These are phyloP conservation scores for Callaeas wilsoni DNA, from an alignment of 2,113 vertebrate species.

Conservation along the genomic window DNA sequence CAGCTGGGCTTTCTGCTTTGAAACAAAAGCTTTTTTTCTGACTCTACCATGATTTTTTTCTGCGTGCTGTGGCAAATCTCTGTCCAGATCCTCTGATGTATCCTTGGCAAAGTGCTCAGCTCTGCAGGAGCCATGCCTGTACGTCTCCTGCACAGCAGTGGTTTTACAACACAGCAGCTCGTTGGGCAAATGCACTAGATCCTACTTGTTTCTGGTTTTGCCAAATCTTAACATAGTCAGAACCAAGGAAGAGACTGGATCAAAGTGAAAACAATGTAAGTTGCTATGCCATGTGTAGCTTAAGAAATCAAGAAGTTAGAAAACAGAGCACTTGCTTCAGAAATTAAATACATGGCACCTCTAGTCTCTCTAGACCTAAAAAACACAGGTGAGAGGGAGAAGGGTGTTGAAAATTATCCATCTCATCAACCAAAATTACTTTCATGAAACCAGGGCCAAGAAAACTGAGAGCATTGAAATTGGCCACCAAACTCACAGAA, in stretches of 20 bases:
- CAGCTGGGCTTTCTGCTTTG: background rate
- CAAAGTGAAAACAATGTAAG: background rate
- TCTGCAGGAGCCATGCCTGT: background rate
- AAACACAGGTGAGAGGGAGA: background rate
- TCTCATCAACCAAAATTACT: background rate
- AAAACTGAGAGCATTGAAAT: background rate
- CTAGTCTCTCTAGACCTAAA: background rate
- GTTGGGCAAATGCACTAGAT: background rate
- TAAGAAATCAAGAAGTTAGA: background rate
- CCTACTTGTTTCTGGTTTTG: background rate
- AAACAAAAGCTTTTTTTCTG: background rate
- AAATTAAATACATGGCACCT: background rate
- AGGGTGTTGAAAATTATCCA: background rate
- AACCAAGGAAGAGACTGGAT: background rate
- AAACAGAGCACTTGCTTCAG: background rate
- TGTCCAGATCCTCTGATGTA: background rate
- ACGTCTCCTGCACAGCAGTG: background rate
- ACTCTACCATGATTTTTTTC: background rate
- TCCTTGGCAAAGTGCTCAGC: background rate
- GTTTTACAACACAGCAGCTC: background rate
- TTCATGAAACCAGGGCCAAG: background rate
- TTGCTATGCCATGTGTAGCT: background rate
- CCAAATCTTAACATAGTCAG: background rate
- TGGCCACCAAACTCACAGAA: background rate
- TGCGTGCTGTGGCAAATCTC: fast-evolving